Percentiles rank a stretch among this genome's conserved stretches.
Evolutionary conservation across 2,888 invertebrate genomes (phyloP).

Genomic region (Nowickia ferox): DNA sequence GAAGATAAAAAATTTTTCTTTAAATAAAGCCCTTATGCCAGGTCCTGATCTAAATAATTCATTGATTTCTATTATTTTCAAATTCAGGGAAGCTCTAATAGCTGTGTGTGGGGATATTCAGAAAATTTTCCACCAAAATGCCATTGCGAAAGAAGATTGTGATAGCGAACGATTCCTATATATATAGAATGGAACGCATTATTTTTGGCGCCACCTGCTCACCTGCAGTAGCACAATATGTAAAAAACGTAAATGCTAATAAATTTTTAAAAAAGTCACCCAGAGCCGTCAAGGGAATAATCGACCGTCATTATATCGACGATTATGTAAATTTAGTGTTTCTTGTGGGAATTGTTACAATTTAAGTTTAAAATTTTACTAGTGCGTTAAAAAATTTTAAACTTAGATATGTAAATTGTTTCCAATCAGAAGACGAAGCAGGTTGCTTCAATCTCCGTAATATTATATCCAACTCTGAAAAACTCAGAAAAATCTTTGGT

Average conservation of each 20-base stretch:
- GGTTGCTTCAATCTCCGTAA: constrained; percentile 56
- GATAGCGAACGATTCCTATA: constrained; percentile 19
- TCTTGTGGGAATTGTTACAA: no score
- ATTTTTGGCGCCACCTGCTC: constrained; percentile 49
- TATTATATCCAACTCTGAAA: constrained; percentile 49
- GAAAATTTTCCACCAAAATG: neutral
- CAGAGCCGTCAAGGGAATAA: no score
- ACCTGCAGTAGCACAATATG: neutral
- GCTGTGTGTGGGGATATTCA: neutral
- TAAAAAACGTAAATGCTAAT: neutral
- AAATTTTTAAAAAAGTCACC: neutral
- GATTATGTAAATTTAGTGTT: no score
- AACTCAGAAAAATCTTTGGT: constrained; percentile 15
- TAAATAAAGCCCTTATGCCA: neutral
- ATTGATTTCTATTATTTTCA: neutral
- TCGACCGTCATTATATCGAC: no score
- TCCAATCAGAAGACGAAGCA: constrained; percentile 50
- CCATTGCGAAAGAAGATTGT: neutral
- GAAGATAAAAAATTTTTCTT: neutral
- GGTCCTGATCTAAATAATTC: no score
- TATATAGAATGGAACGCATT: constrained; percentile 49
- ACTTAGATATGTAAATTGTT: constrained; percentile 62
- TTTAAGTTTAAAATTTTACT: no score
- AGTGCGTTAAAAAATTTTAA: no score
- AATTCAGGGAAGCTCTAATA: no score